These are phyloP conservation scores for Macroglossus sobrinus DNA, from an alignment of 2,113 vertebrate species.

Conservation along the genomic window DNA sequence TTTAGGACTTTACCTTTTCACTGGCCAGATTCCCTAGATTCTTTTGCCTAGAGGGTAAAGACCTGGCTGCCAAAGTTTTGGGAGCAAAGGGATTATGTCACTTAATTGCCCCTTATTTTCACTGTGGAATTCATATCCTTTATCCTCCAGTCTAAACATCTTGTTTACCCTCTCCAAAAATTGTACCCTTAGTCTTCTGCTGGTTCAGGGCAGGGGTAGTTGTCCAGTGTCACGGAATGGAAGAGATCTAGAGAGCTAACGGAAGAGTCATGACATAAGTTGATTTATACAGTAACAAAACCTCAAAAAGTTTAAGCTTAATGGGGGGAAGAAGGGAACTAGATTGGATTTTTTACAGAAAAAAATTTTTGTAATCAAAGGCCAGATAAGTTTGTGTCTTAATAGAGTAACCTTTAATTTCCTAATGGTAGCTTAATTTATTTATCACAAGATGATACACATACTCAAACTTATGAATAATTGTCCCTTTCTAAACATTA, in stretches of 20 bases:
- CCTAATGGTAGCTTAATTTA: not conserved
- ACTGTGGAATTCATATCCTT: not conserved
- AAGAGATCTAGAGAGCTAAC: not conserved
- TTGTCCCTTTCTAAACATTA: not conserved
- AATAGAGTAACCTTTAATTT: not conserved
- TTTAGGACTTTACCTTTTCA: not conserved
- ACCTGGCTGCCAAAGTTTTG: not conserved
- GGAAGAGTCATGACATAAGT: not conserved
- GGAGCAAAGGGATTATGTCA: not conserved
- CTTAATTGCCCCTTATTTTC: not conserved
- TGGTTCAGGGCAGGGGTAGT: not conserved
- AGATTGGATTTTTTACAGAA: too few species aligned
- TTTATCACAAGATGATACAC: not conserved
- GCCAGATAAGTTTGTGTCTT: not conserved
- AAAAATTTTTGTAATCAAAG: constrained; percentile 3
- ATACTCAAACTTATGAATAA: not conserved
- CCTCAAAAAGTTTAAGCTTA: not conserved
- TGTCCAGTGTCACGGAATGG: not conserved
- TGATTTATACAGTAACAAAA: not conserved
- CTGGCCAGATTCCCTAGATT: not conserved
- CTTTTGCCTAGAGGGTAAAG: not conserved
- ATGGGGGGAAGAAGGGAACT: not conserved
- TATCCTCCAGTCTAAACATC: not conserved
- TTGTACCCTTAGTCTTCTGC: not conserved
- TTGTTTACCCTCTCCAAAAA: too few species aligned